These are phyloP conservation scores for zebrafish (Danio rerio) DNA, from an alignment of 2,113 vertebrate species.

Conservation along the genomic window GRCz12tu NC_133181.1:8973001-8973500, in stretches of 20 bases:
- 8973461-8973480: constrained; percentile 14
- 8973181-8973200: neutral
- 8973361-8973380: neutral
- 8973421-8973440: neutral
- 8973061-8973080: neutral
- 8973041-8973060: neutral
- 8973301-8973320: neutral
- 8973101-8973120: constrained; percentile 11
- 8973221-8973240: neutral
- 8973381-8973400: neutral
- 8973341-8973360: neutral
- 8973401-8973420: neutral
- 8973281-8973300: neutral
- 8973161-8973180: constrained; percentile 16
- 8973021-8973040: neutral
- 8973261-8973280: neutral
- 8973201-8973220: neutral
- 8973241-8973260: constrained; percentile 43
- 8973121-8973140: constrained; percentile 2
- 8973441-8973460: neutral
- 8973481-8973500: constrained; percentile 4
- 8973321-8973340: neutral
- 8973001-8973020: constrained; percentile 21
- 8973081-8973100: neutral
- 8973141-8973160: neutral